Base-by-base conservation (phyloP, 2,113 vertebrate species). In the Dunckerocampus dactyliophorus region DNA sequence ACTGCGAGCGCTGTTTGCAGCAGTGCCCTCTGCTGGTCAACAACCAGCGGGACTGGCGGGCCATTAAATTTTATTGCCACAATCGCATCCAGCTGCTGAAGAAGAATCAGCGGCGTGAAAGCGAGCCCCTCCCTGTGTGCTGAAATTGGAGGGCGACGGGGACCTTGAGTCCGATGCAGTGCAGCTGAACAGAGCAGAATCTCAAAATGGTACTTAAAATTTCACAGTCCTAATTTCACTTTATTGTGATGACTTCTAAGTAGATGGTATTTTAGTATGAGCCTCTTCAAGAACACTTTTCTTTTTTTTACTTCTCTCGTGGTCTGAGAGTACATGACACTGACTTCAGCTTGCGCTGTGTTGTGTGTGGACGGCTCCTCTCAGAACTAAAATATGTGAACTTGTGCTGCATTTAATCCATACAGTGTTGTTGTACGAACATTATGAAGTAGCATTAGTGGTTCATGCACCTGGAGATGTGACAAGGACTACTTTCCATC, bases 41-140 rank as follows among this genome's bases (percentile, higher is more conserved):
- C 82, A 92, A 91, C 84, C 88, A 89, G 55, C 88, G 91, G 0
- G 91, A 92, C 88, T 92, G 91, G 90, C 75, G 90, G 19, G 89
- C 89, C 42, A 88, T 92, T 60, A 91, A 91, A 71, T 91, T 91
- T 78, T 91, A 92, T 77, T 91, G 89, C 76, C 91, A 91, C 87
- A 92, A 91, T 68, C 90, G 89, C 63, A 92, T 91, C 47, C 88
- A 91, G 77, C 80, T 91, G 76, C 77, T 90, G 61, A 91, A 92
- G 82, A 91, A 91, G 63, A 91, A 88, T 59, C 85, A 88, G 83
- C 84, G 83, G 64, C 81, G 90, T 4, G 86, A 87, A 28, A 76
- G 57, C 22, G 77, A 88, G 24, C 75, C 86, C 0, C 81, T 89
- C 42, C 74, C 75, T 0, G 83, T 89, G 47, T 91, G 89, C 84